Conservation (phyloP, 2,888 invertebrate genomes). For the Holacanthella duospinosa region DNA sequence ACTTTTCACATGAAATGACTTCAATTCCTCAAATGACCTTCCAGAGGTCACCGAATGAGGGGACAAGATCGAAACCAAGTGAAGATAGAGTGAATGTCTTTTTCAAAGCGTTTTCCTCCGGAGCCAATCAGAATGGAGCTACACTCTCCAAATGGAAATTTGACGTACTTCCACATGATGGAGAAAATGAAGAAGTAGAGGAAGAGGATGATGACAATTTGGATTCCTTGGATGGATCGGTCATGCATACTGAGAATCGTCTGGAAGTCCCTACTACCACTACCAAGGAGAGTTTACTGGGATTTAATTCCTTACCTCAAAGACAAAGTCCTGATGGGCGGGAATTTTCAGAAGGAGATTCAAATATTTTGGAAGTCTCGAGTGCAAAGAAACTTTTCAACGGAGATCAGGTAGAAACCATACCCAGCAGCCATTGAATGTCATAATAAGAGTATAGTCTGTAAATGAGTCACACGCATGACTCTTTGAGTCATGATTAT, state of each 20-base stretch:
- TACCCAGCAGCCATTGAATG: too few relatives aligned
- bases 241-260: too few relatives aligned
- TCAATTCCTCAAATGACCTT: too few relatives aligned
- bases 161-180: slow-evolving; percentile 58
- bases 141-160: slow-evolving; percentile 71
- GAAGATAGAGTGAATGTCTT: too few relatives aligned
- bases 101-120: too few relatives aligned
- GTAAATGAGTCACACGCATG: too few relatives aligned
- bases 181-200: slow-evolving; percentile 37
- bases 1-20: too few relatives aligned
- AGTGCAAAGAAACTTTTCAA: slow-evolving; percentile 27
- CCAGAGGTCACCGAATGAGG: neutral
- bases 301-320: too few relatives aligned
- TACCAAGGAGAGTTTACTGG: neutral
- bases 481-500: too few relatives aligned
- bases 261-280: neutral
- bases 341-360: slow-evolving; percentile 33
- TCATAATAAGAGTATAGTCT: too few relatives aligned
- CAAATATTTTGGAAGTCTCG: slow-evolving; percentile 16
- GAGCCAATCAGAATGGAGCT: too few relatives aligned
- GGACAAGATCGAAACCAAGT: too few relatives aligned
- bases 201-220: slow-evolving; percentile 15
- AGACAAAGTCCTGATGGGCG: slow-evolving; percentile 36
- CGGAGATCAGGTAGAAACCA: slow-evolving; percentile 31
- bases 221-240: slow-evolving; percentile 10